A percentile compares a stretch with the other conserved stretches of the same genome.
These are phyloP conservation scores for Nothura maculosa DNA, from an alignment of 2,797 vertebrate genomes.

Conservation along the genomic window DNA sequence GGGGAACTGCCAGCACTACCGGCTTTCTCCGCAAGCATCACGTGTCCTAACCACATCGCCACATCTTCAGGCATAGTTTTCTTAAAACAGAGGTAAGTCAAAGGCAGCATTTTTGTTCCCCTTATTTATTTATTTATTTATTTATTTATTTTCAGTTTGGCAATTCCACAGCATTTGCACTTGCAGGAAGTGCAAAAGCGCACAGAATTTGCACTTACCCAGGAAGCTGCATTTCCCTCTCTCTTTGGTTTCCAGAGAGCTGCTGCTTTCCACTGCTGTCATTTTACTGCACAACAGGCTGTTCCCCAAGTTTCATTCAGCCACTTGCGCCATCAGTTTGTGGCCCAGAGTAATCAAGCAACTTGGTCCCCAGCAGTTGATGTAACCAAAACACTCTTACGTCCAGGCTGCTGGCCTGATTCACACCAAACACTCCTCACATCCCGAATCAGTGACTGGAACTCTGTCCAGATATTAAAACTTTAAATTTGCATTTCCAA, in stretches of 20 bases:
- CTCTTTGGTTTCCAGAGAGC: not conserved
- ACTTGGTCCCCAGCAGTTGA: not conserved
- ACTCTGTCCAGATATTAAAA: not conserved
- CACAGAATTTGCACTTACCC: too few species aligned
- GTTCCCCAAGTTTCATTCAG: rapidly evolving
- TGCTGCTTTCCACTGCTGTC: not conserved
- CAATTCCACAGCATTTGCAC: not conserved
- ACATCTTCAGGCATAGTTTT: rapidly evolving
- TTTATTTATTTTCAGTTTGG: not conserved
- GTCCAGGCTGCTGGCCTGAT: not conserved
- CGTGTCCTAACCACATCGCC: not conserved
- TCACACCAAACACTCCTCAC: not conserved
- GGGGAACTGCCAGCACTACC: constrained; percentile 44
- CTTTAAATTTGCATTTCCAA: not conserved
- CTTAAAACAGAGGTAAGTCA: not conserved
- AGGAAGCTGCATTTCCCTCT: not conserved
- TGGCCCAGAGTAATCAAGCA: not conserved
- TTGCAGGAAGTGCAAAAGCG: too few species aligned
- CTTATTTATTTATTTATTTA: not conserved
- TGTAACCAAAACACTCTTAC: not conserved
- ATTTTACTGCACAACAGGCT: not conserved
- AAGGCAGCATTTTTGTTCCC: not conserved
- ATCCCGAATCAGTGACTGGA: not conserved
- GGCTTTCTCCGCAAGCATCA: not conserved
- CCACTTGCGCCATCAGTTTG: too few species aligned